These are phyloP conservation scores for Uria lomvia DNA, from an alignment of 2,113 vertebrate genomes.

Conservation along the genomic window DNA sequence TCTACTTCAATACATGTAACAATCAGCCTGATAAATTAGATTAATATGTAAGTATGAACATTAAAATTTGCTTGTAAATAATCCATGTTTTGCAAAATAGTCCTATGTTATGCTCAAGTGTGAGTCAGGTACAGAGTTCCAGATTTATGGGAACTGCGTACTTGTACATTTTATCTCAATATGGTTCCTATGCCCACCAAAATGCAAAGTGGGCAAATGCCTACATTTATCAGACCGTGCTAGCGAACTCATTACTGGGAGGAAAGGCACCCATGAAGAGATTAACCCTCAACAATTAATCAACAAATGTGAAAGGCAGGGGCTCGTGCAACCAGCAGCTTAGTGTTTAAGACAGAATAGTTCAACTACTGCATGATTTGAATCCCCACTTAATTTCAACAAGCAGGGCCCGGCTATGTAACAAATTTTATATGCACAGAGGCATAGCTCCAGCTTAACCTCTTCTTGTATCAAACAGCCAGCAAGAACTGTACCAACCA, in stretches of 20 bases:
- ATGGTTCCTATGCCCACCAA: not conserved
- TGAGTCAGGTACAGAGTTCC: not conserved
- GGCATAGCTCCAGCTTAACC: not conserved
- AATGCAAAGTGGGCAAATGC: rapidly evolving
- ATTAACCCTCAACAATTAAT: not conserved
- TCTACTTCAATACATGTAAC: not conserved
- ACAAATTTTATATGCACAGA: not conserved
- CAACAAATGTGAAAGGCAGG: not conserved
- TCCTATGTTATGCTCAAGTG: not conserved
- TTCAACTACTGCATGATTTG: not conserved
- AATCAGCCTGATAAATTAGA: not conserved
- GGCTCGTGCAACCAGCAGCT: not conserved
- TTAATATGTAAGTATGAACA: not conserved
- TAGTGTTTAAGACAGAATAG: not conserved
- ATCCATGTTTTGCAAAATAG: not conserved
- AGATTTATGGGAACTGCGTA: not conserved
- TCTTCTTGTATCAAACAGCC: not conserved
- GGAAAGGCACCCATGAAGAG: not conserved
- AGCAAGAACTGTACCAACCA: not conserved
- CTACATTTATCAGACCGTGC: not conserved
- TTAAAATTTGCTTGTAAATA: slow-evolving; percentile 25
- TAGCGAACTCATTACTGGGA: not conserved
- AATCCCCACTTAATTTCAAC: not conserved
- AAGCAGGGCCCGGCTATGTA: not conserved
- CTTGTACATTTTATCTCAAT: not conserved